These are phyloP conservation scores for Agonopterix alstromeriana DNA, from an alignment of 2,888 invertebrate species.

Conservation along the genomic window DNA sequence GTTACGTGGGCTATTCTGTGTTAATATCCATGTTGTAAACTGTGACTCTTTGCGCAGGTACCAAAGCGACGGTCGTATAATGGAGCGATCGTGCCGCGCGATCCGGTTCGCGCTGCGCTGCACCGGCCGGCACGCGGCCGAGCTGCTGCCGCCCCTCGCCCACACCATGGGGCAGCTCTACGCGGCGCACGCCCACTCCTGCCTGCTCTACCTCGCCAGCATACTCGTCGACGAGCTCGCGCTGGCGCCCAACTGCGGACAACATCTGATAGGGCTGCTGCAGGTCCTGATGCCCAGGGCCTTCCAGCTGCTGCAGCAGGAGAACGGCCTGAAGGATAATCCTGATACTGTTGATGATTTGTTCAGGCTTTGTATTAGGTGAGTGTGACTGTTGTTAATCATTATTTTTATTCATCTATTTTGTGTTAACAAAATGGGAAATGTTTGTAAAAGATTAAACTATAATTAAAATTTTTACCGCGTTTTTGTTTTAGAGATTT, in stretches of 20 bases:
- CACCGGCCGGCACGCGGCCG: slow-evolving; percentile 85
- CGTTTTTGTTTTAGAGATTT: too few relatives aligned
- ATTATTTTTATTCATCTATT: too few relatives aligned
- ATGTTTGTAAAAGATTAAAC: too few relatives aligned
- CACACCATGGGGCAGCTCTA: slow-evolving; percentile 85
- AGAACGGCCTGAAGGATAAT: slow-evolving; percentile 90
- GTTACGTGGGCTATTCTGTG: too few relatives aligned
- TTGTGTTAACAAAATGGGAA: too few relatives aligned
- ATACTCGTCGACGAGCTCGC: slow-evolving; percentile 81
- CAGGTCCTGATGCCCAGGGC: slow-evolving; percentile 89
- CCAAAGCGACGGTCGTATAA: slow-evolving; percentile 82
- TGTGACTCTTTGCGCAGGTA: too few relatives aligned
- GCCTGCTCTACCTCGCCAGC: slow-evolving; percentile 88
- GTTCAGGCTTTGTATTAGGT: slow-evolving; percentile 88
- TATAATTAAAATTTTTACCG: too few relatives aligned
- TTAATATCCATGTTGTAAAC: too few relatives aligned
- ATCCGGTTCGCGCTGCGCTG: slow-evolving; percentile 93
- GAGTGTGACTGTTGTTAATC: neutral
- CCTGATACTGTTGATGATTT: slow-evolving; percentile 99
- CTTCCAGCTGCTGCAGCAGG: slow-evolving; percentile 86
- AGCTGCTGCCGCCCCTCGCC: slow-evolving; percentile 85
- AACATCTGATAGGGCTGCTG: slow-evolving; percentile 89
- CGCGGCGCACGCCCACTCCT: slow-evolving; percentile 82
- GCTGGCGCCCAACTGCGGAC: slow-evolving; percentile 80
- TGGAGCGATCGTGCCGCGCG: slow-evolving; percentile 95